Evolutionary conservation across 1,140 invertebrate species (phyloP).

Genomic region (Odontomachus brunneus): DNA sequence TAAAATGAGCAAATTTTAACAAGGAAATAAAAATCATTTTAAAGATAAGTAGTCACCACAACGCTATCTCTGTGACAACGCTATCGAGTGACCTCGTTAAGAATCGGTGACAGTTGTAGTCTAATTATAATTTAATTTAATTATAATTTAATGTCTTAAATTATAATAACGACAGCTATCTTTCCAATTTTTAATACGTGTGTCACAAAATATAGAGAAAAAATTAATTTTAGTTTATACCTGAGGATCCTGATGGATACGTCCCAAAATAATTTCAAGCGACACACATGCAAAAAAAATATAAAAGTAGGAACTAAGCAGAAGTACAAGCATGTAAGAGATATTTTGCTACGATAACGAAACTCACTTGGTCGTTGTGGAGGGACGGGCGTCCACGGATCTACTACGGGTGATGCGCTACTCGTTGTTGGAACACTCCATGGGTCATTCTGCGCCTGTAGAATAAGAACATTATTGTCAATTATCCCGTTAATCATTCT

Average conservation of each 20-base stretch:
- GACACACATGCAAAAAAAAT: conserved; percentile 64
- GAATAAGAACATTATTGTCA: conserved; percentile 33
- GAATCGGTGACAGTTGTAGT: no score
- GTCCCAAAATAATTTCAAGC: conserved; percentile 37
- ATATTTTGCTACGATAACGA: conserved; percentile 1
- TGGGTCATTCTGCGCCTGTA: conserved; percentile 85
- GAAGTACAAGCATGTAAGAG: conserved; percentile 21
- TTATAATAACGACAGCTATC: no score
- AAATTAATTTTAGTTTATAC: conserved; percentile 42
- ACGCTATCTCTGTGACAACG: no score
- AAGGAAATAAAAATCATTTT: no score
- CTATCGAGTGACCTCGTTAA: no score
- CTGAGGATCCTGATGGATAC: conserved; percentile 46
- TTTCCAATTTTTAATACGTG: background rate
- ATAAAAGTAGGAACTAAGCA: conserved; percentile 58
- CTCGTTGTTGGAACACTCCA: conserved; percentile 85
- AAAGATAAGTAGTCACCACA: no score
- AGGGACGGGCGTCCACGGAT: conserved; percentile 87
- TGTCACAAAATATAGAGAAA: conserved; percentile 40
- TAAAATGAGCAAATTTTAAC: no score
- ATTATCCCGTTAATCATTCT: background rate
- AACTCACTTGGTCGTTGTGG: conserved; percentile 79
- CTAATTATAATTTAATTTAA: no score
- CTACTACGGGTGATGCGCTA: conserved; percentile 82
- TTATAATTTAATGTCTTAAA: no score